Evolutionary conservation across 2,113 vertebrate genomes (phyloP).

Genomic region (Mormoops blainvillei): DNA sequence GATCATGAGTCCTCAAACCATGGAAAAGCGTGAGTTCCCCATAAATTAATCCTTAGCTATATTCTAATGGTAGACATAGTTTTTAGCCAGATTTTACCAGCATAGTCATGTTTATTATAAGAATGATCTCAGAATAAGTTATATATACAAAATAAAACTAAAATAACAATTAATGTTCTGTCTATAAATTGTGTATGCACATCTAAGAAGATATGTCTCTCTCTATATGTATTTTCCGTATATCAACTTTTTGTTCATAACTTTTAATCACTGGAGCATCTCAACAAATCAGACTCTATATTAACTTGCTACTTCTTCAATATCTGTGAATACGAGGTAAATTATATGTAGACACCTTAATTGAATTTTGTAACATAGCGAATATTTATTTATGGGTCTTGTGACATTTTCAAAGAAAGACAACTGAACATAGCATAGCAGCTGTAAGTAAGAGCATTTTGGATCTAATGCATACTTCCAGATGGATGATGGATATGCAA

Average conservation of each 20-base stretch:
- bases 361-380: conserved; percentile 6
- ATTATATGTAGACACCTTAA: background rate
- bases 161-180: background rate
- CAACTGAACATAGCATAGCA: background rate
- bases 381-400: conserved; percentile 19
- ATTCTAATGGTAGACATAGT: background rate
- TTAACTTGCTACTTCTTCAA: background rate
- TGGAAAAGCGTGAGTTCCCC: background rate
- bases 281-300: background rate
- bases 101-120: background rate
- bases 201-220: background rate
- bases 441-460: conserved; percentile 34
- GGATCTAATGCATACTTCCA: conserved; percentile 47
- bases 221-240: background rate
- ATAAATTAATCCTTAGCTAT: background rate
- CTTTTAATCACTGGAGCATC: background rate
- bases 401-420: conserved; percentile 40
- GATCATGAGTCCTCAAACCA: background rate
- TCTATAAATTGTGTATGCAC: background rate
- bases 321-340: background rate
- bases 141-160: conserved; percentile 1
- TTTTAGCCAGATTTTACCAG: background rate
- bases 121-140: background rate
- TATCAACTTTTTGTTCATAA: background rate
- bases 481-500: conserved; percentile 42